Evolutionary conservation across 1,140 invertebrate genomes (phyloP), one percentile per base, ranked within the genome.

Genomic region (Calycopis cecrops): DNA sequence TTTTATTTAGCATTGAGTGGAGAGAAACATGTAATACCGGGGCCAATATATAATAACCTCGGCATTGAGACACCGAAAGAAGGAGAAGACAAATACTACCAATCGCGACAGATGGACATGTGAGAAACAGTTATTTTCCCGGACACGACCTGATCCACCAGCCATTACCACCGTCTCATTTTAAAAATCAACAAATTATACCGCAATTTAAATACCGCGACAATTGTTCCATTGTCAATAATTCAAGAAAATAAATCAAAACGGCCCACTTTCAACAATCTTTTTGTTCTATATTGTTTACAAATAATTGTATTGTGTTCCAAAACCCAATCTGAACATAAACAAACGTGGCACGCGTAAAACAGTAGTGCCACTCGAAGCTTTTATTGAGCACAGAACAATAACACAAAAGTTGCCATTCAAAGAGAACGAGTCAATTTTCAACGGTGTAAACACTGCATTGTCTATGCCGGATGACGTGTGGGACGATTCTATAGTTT

Each of bases 381-480:
- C 48, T 57, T 69, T 59, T 64, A 60, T 53, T 52, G 53, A 60
- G 64, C 57, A 14, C 60, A 67, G 61, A 67, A 63, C 59, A 73
- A 70, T 59, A 55, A 18, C 62, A 67, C 55, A 69, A 75, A 62
- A 57, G 44, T 38, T 63, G 61, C 60, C 44, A 59, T 48, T 37
- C 14, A 59, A 62, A 59, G 55, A 59, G 57, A 55, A 60, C 67
- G 63, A 63, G 58, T 64, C 50, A 63, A 76, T 74, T 76, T 62
- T 68, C 75, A 66, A 72, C 71, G 72, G 61, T 66, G 64, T 79
- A 79, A 76, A 76, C 75, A 73, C 35, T 14, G 63, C 57, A 71
- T 79, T 82, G 73, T 82, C 75, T 79, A 71, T 73, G 69, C 63
- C 78, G 73, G 71, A 73, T 76, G 74, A 77, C 69, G 21, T 61